Conservation (phyloP, 2,113 vertebrate genomes). For the Brachyhypopomus occidentalis region DNA sequence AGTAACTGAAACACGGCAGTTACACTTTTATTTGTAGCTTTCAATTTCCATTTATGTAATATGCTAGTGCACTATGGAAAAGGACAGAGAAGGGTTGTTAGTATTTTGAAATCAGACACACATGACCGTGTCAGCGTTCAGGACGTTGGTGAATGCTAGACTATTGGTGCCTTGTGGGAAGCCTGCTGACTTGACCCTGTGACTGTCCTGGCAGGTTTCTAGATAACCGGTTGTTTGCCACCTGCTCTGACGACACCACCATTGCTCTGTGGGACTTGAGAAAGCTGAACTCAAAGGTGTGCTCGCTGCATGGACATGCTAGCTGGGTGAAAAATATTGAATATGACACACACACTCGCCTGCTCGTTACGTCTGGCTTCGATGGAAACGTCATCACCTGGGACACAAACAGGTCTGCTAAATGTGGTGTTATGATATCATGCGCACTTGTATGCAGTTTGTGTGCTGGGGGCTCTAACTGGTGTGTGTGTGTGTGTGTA, state of each 20-base stretch:
- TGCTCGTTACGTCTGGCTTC: conserved; percentile 97
- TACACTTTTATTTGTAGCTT: no score
- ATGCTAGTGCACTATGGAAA: no score
- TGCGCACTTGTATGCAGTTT: no score
- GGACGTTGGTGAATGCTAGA: neutral
- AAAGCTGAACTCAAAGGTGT: conserved; percentile 93
- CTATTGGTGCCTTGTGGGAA: neutral
- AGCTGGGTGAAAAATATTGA: conserved; percentile 99
- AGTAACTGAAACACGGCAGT: no score
- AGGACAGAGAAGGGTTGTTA: no score
- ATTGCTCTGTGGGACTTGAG: conserved; percentile 97
- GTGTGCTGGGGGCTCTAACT: neutral
- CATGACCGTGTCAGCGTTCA: neutral
- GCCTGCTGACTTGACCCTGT: neutral
- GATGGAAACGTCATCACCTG: conserved; percentile 99
- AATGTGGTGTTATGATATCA: neutral
- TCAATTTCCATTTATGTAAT: no score
- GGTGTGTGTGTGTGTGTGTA: conserved; percentile 51
- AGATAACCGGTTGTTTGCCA: conserved; percentile 96
- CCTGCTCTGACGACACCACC: conserved; percentile 97
- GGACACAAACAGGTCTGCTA: conserved; percentile 93
- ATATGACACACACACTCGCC: conserved; percentile 93
- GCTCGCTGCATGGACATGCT: conserved; percentile 94
- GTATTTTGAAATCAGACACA: no score
- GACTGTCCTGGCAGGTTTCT: conserved; percentile 82